A percentile compares a stretch with the other conserved stretches of the same genome.
Evolutionary conservation across 2,797 vertebrate species (phyloP).

Genomic region (Ara ararauna): DNA sequence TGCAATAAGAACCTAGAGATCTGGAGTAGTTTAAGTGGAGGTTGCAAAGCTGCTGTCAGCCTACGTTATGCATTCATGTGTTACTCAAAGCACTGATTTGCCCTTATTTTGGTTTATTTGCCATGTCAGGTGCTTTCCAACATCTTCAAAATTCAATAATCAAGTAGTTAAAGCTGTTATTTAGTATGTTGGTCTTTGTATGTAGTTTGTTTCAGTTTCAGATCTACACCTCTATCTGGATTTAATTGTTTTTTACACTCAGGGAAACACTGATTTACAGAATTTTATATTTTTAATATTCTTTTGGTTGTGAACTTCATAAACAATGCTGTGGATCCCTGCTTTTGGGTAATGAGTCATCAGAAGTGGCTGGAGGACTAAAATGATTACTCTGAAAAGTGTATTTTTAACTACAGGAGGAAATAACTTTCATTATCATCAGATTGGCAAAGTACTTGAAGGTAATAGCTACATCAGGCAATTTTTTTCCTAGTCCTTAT

Average conservation of each 20-base stretch:
- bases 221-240: neutral
- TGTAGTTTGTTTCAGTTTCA: neutral
- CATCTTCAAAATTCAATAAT: neutral
- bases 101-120: neutral
- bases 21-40: neutral
- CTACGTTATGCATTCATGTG: neutral
- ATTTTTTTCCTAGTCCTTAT: slow-evolving; percentile 44
- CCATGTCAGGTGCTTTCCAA: neutral
- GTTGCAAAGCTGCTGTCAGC: neutral
- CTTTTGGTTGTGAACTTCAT: slow-evolving; percentile 6
- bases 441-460: slow-evolving; percentile 59
- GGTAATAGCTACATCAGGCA: slow-evolving; percentile 55
- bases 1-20: neutral
- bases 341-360: slow-evolving; percentile 56
- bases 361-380: slow-evolving; percentile 36
- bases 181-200: neutral
- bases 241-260: neutral
- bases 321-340: slow-evolving; percentile 12
- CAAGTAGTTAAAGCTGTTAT: neutral
- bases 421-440: slow-evolving; percentile 74
- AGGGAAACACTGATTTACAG: neutral
- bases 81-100: neutral
- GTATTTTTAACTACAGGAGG: slow-evolving; percentile 68
- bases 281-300: slow-evolving; percentile 21
- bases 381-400: slow-evolving; percentile 61